A percentile compares a stretch with the other conserved stretches of the same genome.
These are phyloP conservation scores for Menura novaehollandiae DNA, from an alignment of 2,113 vertebrate genomes.

Conservation along the genomic window DNA sequence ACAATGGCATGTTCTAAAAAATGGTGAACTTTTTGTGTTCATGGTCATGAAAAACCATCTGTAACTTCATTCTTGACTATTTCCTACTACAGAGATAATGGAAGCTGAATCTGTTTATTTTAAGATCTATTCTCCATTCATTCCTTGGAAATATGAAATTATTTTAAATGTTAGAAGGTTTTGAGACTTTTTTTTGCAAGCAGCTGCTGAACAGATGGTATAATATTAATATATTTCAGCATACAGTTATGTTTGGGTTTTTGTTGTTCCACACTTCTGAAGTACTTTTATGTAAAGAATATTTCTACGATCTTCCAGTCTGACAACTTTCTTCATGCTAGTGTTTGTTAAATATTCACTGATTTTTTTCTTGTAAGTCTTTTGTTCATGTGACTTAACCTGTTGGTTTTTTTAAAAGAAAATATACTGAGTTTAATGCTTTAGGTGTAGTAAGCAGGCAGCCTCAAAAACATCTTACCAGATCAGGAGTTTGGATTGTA, in stretches of 20 bases:
- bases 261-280: neutral
- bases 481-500: neutral
- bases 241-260: neutral
- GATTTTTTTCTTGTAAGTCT: neutral
- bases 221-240: neutral
- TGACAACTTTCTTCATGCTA: neutral
- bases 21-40: neutral
- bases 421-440: neutral
- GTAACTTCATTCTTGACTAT: neutral
- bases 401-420: neutral
- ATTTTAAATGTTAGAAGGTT: neutral
- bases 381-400: neutral
- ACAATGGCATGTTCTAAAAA: neutral
- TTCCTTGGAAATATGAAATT: neutral
- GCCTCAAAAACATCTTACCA: neutral
- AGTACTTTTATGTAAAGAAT: neutral
- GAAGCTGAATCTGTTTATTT: neutral
- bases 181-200: neutral
- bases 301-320: neutral
- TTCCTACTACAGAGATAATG: neutral
- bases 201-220: neutral
- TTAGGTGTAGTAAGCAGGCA: neutral
- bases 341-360: neutral
- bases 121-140: neutral
- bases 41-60: neutral